A percentile compares a stretch with the other conserved stretches of the same genome.
phyloP scores from a whole-genome alignment of 2,888 invertebrate genomes.

The Pandemis cinnamomeana region DNA sequence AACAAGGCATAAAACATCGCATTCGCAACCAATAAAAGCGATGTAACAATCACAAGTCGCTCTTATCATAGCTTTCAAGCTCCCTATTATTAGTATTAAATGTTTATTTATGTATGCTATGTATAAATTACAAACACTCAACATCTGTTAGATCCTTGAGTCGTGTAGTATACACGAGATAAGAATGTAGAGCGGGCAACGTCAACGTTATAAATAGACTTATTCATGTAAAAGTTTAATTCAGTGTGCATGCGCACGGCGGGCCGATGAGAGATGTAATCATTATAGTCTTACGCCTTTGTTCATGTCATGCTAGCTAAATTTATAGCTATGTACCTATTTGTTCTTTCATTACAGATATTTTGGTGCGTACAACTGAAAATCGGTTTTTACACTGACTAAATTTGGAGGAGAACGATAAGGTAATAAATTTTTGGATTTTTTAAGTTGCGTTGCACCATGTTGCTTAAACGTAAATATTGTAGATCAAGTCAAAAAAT shows the following conservation, averaged over 20 bases:
- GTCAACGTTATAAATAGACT: constrained; percentile 82
- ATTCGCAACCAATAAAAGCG: constrained; percentile 26
- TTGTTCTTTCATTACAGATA: neutral
- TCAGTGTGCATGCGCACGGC: constrained; percentile 64
- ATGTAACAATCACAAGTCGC: constrained; percentile 26
- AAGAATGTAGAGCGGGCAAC: constrained; percentile 77
- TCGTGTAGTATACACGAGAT: constrained; percentile 67
- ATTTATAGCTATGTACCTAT: neutral
- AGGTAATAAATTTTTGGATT: too few relatives aligned
- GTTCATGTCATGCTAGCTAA: constrained; percentile 10
- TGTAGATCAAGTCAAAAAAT: too few relatives aligned
- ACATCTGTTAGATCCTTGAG: constrained; percentile 69
- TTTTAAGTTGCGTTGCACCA: too few relatives aligned
- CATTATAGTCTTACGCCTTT: constrained; percentile 20
- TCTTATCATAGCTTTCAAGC: constrained; percentile 31
- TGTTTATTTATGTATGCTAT: constrained; percentile 31
- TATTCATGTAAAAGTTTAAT: constrained; percentile 73
- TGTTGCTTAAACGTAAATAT: too few relatives aligned
- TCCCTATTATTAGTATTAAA: constrained; percentile 32
- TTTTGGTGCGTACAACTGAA: too few relatives aligned
- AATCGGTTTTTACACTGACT: too few relatives aligned
- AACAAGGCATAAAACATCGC: neutral
- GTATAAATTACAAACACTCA: constrained; percentile 33
- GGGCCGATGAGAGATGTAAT: constrained; percentile 29
- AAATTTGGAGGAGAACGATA: too few relatives aligned